Evolutionary conservation across 1,140 invertebrate species (phyloP).

Genomic region (Platyura marginata): DNA sequence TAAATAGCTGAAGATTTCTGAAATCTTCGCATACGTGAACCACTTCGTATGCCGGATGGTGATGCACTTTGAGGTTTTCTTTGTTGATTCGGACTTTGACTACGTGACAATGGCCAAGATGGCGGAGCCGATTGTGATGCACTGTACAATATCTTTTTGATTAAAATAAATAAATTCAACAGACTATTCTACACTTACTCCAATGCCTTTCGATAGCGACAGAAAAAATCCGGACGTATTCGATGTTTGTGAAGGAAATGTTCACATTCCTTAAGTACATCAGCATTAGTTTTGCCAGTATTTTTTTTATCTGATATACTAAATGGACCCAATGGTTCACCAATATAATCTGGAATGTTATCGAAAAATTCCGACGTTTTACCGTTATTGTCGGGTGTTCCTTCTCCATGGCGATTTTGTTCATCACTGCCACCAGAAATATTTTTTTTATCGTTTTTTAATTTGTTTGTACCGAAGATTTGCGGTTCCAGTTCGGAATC

Average conservation of each 20-base stretch:
- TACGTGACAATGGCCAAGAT: neutral
- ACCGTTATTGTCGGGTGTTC: constrained; percentile 2
- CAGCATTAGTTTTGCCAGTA: constrained; percentile 24
- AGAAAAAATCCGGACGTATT: constrained; percentile 44
- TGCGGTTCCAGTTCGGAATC: constrained; percentile 3
- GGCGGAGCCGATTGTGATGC: neutral
- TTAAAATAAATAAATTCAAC: neutral
- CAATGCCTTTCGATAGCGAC: constrained; percentile 26
- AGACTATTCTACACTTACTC: constrained; percentile 10
- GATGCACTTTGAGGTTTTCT: constrained; percentile 3
- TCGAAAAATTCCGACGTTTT: constrained; percentile 18
- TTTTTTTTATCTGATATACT: constrained; percentile 1
- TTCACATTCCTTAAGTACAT: constrained; percentile 36
- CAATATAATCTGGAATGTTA: constrained; percentile 18
- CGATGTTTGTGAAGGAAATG: constrained; percentile 39
- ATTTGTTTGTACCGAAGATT: neutral
- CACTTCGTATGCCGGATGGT: neutral
- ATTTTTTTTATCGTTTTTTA: neutral
- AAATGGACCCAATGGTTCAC: constrained; percentile 13
- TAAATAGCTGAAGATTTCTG: constrained; percentile 20
- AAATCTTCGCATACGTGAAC: constrained; percentile 7
- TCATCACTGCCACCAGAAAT: neutral
- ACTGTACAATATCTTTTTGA: neutral
- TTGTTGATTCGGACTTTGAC: neutral
- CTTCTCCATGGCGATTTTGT: neutral